A percentile compares a stretch with the other conserved stretches of the same genome.
These are phyloP conservation scores for Luffia ferchaultella DNA, from an alignment of 2,888 invertebrate genomes.

Conservation along the genomic window DNA sequence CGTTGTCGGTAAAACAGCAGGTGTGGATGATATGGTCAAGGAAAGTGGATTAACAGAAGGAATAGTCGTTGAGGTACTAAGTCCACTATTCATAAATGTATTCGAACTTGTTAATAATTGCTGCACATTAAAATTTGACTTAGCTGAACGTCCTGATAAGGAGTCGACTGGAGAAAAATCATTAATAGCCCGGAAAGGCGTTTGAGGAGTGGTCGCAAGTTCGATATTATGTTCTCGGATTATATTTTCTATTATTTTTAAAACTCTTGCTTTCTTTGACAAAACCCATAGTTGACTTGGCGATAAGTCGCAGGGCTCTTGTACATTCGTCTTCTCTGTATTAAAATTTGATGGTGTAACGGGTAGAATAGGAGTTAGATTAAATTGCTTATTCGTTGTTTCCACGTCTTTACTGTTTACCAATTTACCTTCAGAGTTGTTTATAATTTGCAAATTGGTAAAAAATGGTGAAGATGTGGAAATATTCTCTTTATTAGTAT, in stretches of 20 bases:
- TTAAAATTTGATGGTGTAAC: not conserved
- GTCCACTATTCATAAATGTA: conserved; percentile 27
- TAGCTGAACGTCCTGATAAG: conserved; percentile 40
- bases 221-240: conserved; percentile 52
- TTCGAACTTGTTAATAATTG: not conserved
- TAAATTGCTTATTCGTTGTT: not conserved
- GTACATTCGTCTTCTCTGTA: not conserved
- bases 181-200: not conserved
- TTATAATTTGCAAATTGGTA: conserved; percentile 37
- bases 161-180: not conserved
- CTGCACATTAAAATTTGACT: conserved; percentile 21
- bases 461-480: conserved; percentile 36
- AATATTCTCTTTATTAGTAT: conserved; percentile 16
- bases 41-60: conserved; percentile 22
- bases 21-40: not conserved
- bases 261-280: conserved; percentile 55
- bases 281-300: conserved; percentile 48
- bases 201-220: conserved; percentile 30
- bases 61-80: conserved; percentile 20
- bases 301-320: conserved; percentile 21
- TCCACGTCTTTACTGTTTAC: not conserved
- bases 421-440: not conserved
- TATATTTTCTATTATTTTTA: conserved; percentile 58
- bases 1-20: conserved; percentile 3
- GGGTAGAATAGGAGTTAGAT: not conserved